Evolutionary conservation across 35 echinoderm and acorn worm genomes (phyloP).

Genomic region (Eucidaris tribuloides): DNA sequence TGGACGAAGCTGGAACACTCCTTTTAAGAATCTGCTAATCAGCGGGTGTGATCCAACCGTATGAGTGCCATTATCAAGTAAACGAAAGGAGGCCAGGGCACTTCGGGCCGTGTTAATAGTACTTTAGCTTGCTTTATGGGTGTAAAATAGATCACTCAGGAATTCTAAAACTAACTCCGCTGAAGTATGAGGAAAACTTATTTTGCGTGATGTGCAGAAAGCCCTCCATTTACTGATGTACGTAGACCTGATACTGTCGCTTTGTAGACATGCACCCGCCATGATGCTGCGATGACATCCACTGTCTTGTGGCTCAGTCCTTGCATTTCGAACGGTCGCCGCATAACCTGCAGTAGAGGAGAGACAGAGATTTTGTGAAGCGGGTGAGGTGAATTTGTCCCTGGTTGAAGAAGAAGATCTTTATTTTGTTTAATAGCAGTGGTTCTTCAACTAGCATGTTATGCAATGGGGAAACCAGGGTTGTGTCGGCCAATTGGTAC

Average conservation of each 20-base stretch:
- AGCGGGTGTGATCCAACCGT: conserved; percentile 53
- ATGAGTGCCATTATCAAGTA: neutral
- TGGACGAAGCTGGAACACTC: conserved; percentile 44
- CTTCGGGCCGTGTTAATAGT: conserved; percentile 58
- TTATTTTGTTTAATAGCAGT: neutral
- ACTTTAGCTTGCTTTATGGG: conserved; percentile 44
- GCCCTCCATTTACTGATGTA: conserved; percentile 30
- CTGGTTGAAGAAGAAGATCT: conserved; percentile 6
- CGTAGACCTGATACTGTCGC: conserved; percentile 22
- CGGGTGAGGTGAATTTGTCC: neutral
- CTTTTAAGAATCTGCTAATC: conserved; percentile 51
- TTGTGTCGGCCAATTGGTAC: conserved; percentile 63
- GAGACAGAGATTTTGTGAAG: neutral
- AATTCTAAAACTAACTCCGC: too few species aligned
- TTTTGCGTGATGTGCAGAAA: conserved; percentile 11
- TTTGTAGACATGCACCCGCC: conserved; percentile 38
- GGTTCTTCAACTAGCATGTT: conserved; percentile 15
- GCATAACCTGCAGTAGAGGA: conserved; percentile 38
- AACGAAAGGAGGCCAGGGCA: conserved; percentile 45
- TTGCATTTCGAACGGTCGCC: neutral
- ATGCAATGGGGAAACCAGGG: conserved; percentile 34
- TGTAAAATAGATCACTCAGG: too few species aligned
- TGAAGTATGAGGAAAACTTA: neutral
- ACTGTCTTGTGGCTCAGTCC: neutral
- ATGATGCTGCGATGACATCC: conserved; percentile 32